These are phyloP conservation scores for Agrotis segetum DNA, from an alignment of 2,888 invertebrate species.

Conservation along the genomic window DNA sequence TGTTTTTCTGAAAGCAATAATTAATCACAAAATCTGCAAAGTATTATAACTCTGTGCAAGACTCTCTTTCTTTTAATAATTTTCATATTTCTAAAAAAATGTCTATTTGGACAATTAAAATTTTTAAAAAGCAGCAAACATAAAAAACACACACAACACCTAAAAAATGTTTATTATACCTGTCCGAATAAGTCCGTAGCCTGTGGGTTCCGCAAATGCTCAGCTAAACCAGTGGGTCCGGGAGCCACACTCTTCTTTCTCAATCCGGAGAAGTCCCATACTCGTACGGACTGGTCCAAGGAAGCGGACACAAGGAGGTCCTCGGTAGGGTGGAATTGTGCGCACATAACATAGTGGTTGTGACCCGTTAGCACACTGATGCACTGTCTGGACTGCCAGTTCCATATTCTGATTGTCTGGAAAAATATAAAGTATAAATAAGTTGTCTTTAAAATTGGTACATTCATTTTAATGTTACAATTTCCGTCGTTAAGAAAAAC, in stretches of 20 bases:
- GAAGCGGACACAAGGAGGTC: constrained; percentile 99
- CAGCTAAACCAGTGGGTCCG: constrained; percentile 97
- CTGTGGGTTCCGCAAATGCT: constrained; percentile 95
- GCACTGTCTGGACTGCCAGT: constrained; percentile 99
- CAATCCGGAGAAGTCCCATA: constrained; percentile 99
- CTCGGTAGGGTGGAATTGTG: constrained; percentile 98
- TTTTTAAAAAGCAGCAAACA: constrained; percentile 22
- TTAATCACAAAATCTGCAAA: neutral
- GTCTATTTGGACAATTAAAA: neutral
- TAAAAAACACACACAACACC: constrained; percentile 43
- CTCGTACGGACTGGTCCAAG: constrained; percentile 98
- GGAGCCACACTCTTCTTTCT: constrained; percentile 99
- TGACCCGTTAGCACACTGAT: constrained; percentile 98
- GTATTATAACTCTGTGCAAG: neutral
- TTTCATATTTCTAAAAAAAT: neutral
- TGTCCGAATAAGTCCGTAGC: constrained; percentile 98
- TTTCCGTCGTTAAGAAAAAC: no score
- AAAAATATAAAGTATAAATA: constrained; percentile 39
- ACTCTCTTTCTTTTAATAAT: neutral
- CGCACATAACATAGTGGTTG: constrained; percentile 99
- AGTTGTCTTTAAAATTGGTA: no score
- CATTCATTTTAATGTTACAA: no score
- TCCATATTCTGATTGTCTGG: constrained; percentile 99
- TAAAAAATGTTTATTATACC: constrained; percentile 70
- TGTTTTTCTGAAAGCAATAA: neutral